Evolutionary conservation across 2,888 invertebrate species (phyloP).

Genomic region (Platycheirus albimanus): DNA sequence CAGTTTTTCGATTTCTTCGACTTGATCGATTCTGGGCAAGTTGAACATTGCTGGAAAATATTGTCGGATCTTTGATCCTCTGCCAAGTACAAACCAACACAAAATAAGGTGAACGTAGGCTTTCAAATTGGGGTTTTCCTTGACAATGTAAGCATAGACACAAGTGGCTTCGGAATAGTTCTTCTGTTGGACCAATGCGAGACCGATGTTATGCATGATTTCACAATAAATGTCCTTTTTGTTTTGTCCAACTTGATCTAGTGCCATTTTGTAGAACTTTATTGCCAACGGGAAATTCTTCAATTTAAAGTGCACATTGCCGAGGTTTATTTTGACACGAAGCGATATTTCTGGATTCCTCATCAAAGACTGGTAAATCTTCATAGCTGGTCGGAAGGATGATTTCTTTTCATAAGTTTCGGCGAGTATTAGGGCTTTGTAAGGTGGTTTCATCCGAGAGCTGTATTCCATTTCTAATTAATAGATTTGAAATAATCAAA

Average conservation of each 20-base stretch:
- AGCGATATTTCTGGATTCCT: constrained; percentile 45
- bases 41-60: constrained; percentile 38
- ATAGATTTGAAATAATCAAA: background rate
- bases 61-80: constrained; percentile 20
- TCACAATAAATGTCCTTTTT: constrained; percentile 40
- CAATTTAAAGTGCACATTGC: constrained; percentile 64
- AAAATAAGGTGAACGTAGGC: constrained; percentile 47
- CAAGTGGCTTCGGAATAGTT: constrained; percentile 48
- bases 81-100: constrained; percentile 32
- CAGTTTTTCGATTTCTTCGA: constrained; percentile 48
- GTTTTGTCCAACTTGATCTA: constrained; percentile 67
- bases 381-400: constrained; percentile 33
- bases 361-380: constrained; percentile 48
- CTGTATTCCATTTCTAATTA: constrained; percentile 8
- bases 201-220: constrained; percentile 66
- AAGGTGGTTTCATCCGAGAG: background rate
- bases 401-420: constrained; percentile 55
- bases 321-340: constrained; percentile 66
- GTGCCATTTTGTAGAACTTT: constrained; percentile 65
- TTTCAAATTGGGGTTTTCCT: constrained; percentile 46
- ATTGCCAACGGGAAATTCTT: constrained; percentile 43
- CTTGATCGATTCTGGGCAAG: constrained; percentile 23
- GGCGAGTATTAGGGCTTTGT: constrained; percentile 37
- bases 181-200: constrained; percentile 54
- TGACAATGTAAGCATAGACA: constrained; percentile 50